Evolutionary conservation across 2,113 vertebrate species (phyloP).

Genomic region (Coptodon bakossiorum): DNA sequence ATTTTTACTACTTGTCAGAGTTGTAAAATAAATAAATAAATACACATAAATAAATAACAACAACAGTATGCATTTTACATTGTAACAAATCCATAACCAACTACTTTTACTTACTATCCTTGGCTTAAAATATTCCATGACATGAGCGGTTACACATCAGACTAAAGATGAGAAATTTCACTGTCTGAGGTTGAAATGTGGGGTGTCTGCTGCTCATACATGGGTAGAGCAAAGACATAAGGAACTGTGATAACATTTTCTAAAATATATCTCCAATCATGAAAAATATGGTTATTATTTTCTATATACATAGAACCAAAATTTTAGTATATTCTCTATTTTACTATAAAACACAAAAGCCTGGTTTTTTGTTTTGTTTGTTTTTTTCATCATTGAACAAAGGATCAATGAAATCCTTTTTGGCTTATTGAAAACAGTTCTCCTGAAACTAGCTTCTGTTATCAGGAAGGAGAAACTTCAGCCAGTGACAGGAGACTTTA

Average conservation of each 20-base stretch:
- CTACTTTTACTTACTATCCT: neutral
- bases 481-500: neutral
- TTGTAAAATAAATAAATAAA: neutral
- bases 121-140: neutral
- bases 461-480: neutral
- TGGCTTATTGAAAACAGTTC: neutral
- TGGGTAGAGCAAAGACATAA: neutral
- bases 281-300: neutral
- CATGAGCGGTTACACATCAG: fast-evolving
- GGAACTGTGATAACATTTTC: neutral
- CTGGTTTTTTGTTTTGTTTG: neutral
- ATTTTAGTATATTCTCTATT: neutral
- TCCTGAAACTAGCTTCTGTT: neutral
- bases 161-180: neutral
- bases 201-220: neutral
- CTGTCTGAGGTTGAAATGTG: neutral
- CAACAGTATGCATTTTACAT: neutral
- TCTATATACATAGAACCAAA: neutral
- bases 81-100: neutral
- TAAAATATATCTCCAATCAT: neutral
- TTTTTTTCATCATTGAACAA: neutral
- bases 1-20: neutral
- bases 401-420: neutral
- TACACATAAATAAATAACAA: neutral
- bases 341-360: neutral